A percentile compares a stretch with the other conserved stretches of the same genome.
Evolutionary conservation across 2,888 invertebrate genomes (phyloP).

Genomic region (Drosophila colorata): DNA sequence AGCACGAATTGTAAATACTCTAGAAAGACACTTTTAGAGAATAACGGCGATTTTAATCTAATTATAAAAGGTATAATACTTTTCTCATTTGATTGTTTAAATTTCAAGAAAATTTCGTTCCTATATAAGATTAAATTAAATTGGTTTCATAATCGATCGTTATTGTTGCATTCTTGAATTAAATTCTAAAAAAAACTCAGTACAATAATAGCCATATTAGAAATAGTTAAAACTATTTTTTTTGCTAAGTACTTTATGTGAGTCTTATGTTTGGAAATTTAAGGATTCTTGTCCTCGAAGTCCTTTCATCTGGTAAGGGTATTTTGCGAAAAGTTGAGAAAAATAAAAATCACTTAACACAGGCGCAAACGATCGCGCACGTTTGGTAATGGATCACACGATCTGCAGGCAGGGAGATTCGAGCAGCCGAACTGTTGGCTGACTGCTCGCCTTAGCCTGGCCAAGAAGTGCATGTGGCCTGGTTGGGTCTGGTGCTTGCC

Average conservation of each 20-base stretch:
- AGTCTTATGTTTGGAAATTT: too few species aligned
- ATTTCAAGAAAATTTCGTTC: too few species aligned
- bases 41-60: not conserved
- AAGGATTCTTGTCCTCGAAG: not conserved
- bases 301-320: constrained; percentile 21
- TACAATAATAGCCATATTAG: too few species aligned
- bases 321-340: constrained; percentile 21
- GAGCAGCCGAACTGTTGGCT: constrained; percentile 43
- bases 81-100: too few species aligned
- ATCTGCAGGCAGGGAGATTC: constrained; percentile 59
- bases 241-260: too few species aligned
- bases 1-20: constrained; percentile 39
- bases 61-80: not conserved
- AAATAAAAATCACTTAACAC: constrained; percentile 68
- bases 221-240: too few species aligned
- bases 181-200: too few species aligned
- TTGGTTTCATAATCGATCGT: too few species aligned
- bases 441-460: constrained; percentile 24
- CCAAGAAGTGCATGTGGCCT: constrained; percentile 31
- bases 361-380: constrained; percentile 81
- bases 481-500: constrained; percentile 48
- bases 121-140: too few species aligned
- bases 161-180: too few species aligned
- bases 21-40: not conserved
- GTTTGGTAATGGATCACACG: constrained; percentile 82